These are phyloP conservation scores for Bucco capensis DNA, from an alignment of 2,113 vertebrate genomes.

Conservation along the genomic window DNA sequence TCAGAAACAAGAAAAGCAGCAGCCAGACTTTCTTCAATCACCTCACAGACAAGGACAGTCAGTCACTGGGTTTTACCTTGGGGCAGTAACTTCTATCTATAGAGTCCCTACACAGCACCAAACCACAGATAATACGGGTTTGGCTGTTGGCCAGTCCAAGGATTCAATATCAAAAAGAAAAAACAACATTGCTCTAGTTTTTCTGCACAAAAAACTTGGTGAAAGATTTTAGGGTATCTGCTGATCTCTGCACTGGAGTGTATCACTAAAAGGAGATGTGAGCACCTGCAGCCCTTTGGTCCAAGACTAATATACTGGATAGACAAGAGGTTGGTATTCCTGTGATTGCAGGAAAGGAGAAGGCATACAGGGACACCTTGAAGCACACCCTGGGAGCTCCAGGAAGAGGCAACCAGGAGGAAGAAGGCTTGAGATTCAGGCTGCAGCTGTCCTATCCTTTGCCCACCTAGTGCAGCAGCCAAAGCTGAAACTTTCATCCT, in stretches of 20 bases:
- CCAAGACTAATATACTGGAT: not conserved
- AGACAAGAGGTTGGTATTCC: not conserved
- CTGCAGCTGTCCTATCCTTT: not conserved
- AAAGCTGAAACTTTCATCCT: not conserved
- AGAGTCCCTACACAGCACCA: not conserved
- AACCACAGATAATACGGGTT: rapidly evolving
- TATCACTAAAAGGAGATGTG: not conserved
- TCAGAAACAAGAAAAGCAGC: not conserved
- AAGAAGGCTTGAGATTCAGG: not conserved
- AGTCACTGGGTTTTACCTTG: not conserved
- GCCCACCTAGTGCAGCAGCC: not conserved
- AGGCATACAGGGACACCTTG: rapidly evolving
- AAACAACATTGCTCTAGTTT: not conserved
- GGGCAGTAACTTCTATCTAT: not conserved
- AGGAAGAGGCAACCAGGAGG: not conserved
- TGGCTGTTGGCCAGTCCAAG: not conserved
- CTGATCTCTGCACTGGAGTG: not conserved
- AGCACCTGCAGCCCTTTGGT: not conserved
- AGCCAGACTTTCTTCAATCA: not conserved
- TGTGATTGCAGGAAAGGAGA: not conserved
- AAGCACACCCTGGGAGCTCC: not conserved
- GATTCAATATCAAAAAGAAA: not conserved
- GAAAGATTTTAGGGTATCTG: not conserved
- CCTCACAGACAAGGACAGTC: not conserved
- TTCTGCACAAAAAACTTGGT: not conserved